Evolutionary conservation across 2,888 invertebrate species (phyloP).

Genomic region (Eilema caniola): DNA sequence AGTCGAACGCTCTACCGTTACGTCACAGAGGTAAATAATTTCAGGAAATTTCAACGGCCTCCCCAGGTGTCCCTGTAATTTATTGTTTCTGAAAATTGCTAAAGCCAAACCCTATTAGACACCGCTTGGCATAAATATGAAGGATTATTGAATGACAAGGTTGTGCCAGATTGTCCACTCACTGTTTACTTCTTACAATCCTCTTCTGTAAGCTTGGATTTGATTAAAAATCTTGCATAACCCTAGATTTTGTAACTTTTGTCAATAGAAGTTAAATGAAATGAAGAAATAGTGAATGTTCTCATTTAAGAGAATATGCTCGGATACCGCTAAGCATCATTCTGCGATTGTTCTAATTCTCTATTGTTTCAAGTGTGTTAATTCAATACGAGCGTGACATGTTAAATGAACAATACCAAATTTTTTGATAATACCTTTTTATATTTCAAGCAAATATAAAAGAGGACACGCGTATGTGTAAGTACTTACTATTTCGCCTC

Average conservation of each 20-base stretch:
- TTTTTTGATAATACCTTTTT: neutral
- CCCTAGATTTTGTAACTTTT: neutral
- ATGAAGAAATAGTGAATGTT: neutral
- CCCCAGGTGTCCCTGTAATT: neutral
- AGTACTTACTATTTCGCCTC: slow-evolving; percentile 4
- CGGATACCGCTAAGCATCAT: too few relatives aligned
- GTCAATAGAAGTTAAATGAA: neutral
- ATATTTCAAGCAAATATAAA: neutral
- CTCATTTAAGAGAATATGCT: neutral
- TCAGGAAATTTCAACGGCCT: neutral
- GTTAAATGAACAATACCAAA: neutral
- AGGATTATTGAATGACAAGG: slow-evolving; percentile 10
- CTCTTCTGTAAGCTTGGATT: neutral
- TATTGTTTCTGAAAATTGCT: slow-evolving; percentile 1
- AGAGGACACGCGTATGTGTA: neutral
- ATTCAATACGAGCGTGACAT: neutral
- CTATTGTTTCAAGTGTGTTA: too few relatives aligned
- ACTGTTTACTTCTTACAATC: neutral
- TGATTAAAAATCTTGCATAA: neutral
- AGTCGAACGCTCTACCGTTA: neutral
- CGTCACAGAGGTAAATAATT: neutral
- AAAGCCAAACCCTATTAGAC: neutral
- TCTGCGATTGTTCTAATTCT: too few relatives aligned
- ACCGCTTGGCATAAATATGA: slow-evolving; percentile 7
- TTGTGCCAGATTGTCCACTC: slow-evolving; percentile 4